Evolutionary conservation across 2,888 invertebrate species (phyloP), one percentile per base, ranked within the genome.

Genomic region (Terebella lapidaria): DNA sequence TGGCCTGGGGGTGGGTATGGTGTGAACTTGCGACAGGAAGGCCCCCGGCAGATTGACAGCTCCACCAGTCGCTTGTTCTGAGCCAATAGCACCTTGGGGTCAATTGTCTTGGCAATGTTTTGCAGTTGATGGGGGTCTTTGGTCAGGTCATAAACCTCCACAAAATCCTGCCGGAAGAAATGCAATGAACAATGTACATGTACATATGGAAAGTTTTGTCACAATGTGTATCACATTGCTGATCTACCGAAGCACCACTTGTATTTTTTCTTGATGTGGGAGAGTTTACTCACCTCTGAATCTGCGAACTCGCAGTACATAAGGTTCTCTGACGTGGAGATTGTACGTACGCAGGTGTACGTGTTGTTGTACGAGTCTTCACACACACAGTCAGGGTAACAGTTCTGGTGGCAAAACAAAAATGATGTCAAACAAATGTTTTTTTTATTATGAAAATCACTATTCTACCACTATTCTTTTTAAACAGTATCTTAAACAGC

Each of bases 291-390:
- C 45, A 66, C 66, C 61, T 67, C 65, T 24, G 22, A 25, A 53
- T 67, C 67, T 3, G 54, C 27, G 49, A 64, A 64, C 42, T 82
- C 70, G 74, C 89, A 89, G 73, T 81, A 86, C 86, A 89, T 85
- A 67, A 85, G 83, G 71, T 87, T 83, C 35, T 82, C 74, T 26
- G 29, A 67, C 0, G 81, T 71, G 0, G 85, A 84, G 54, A 91
- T 77, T 69, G 87, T 58, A 29, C 91, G 81, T n/a, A 92, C 73
- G 72, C 93, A 94, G 0, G 83, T 83, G 72, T 87, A 94, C 0
- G 92, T 91, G 75, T 94, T 94, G 77, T 94, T 94, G 70, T 80
- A 84, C 0, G 87, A 82, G 78, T 94, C 93, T 75, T 92, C 89
- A 73, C 93, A 94, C 71, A 92, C 92, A 78, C 93, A 94, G 59